Conservation (phyloP, 2,113 vertebrate genomes). For the Stegastes partitus region DNA sequence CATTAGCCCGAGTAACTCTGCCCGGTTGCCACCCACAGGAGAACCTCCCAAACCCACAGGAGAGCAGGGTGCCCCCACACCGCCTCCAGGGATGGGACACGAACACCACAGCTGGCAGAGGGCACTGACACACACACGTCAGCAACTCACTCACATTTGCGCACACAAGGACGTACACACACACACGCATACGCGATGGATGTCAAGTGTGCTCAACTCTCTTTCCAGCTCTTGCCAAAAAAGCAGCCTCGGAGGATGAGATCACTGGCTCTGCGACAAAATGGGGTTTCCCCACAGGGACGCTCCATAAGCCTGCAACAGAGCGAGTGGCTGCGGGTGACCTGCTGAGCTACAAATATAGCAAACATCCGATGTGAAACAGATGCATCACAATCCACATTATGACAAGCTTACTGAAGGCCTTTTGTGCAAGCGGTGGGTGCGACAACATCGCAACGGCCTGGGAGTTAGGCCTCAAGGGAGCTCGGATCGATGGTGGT, state of each 20-base stretch:
- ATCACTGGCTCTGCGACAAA: conserved; percentile 49
- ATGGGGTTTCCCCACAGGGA: conserved; percentile 62
- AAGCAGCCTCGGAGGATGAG: conserved; percentile 45
- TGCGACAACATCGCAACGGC: conserved; percentile 25
- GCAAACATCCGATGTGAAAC: conserved; percentile 54
- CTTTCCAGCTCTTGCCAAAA: conserved; percentile 46
- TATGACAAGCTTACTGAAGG: conserved; percentile 21
- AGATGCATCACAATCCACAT: conserved; percentile 30
- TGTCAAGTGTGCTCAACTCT: conserved; percentile 28
- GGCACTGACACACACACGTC: conserved; percentile 27
- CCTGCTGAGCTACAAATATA: conserved; percentile 49
- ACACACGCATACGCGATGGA: conserved; percentile 5
- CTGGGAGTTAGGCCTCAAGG: conserved; percentile 24
- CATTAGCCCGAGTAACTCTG: conserved; percentile 62
- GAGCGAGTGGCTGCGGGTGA: conserved; percentile 50
- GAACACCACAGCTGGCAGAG: conserved; percentile 37
- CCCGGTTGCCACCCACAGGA: conserved; percentile 58
- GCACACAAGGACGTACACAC: conserved; percentile 5
- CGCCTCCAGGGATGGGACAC: conserved; percentile 30
- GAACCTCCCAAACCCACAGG: conserved; percentile 68
- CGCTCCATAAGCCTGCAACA: conserved; percentile 38
- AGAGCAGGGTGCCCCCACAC: conserved; percentile 41
- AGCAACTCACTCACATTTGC: conserved; percentile 30
- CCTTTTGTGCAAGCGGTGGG: not conserved
- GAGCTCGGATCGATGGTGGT: conserved; percentile 31